phyloP scores from a whole-genome alignment of 2,888 invertebrate genomes.

The Papilio elwesi region DNA sequence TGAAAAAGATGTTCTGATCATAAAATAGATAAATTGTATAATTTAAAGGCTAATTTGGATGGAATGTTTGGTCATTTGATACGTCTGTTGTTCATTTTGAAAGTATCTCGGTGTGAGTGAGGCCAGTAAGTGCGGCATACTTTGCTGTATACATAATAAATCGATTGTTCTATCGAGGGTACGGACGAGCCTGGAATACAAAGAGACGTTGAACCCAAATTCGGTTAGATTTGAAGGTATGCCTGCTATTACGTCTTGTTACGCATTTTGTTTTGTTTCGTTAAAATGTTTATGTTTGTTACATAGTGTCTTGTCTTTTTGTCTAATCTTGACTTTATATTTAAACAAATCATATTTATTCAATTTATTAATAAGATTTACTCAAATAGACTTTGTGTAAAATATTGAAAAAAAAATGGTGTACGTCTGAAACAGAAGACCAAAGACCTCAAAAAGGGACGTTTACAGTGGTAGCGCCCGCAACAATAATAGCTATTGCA shows the following conservation, averaged over 20 bases:
- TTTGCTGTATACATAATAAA: conserved; percentile 39
- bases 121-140: conserved; percentile 38
- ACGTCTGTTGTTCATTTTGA: conserved; percentile 35
- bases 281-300: not conserved
- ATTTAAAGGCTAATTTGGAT: not conserved
- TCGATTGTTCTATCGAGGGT: conserved; percentile 41
- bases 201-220: conserved; percentile 31
- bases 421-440: not conserved
- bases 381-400: not conserved
- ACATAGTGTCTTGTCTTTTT: not conserved
- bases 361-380: not conserved
- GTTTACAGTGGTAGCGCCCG: not conserved
- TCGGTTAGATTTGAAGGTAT: conserved; percentile 28
- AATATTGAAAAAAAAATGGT: too few relatives aligned
- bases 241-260: conserved; percentile 35
- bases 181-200: conserved; percentile 33
- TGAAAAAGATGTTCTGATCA: too few relatives aligned
- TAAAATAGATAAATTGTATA: not conserved
- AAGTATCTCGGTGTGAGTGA: conserved; percentile 30
- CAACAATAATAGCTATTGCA: too few relatives aligned
- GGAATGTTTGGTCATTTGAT: conserved; percentile 30
- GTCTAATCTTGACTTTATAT: not conserved
- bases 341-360: too few relatives aligned
- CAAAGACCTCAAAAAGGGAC: not conserved
- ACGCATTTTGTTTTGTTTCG: conserved; percentile 25